These are phyloP conservation scores for Umimayanthus kanabou DNA, from an alignment of 92 coral and sea anemone genomes.

Conservation along the genomic window DNA sequence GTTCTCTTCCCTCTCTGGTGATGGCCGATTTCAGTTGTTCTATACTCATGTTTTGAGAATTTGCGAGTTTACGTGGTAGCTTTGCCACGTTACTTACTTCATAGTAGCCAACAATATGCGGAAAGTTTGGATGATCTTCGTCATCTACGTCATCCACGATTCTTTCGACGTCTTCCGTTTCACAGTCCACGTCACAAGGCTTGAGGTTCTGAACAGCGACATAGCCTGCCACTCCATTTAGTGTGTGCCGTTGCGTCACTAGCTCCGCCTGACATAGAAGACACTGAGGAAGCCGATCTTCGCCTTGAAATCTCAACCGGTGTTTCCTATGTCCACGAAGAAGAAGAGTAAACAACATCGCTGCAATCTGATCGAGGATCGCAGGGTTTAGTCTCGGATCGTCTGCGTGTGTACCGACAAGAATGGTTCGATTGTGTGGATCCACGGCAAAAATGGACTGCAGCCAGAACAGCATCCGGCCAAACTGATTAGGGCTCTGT, in stretches of 20 bases:
- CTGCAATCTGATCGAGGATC: neutral
- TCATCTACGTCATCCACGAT: neutral
- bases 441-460: constrained; percentile 17
- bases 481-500: constrained; percentile 4
- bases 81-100: constrained; percentile 5
- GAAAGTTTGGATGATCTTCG: neutral
- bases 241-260: neutral
- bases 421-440: constrained; percentile 9
- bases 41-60: constrained; percentile 4
- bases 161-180: neutral
- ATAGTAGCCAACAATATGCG: constrained; percentile 21
- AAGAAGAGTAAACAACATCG: constrained; percentile 5
- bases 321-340: neutral
- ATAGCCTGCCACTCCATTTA: constrained; percentile 21
- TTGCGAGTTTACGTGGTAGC: neutral
- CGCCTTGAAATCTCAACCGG: neutral
- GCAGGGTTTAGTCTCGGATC: constrained; percentile 8
- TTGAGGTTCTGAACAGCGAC: neutral
- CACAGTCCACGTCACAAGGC: neutral
- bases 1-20: neutral
- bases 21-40: constrained; percentile 16
- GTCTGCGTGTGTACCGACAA: constrained; percentile 22
- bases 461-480: constrained; percentile 11
- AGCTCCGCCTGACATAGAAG: neutral
- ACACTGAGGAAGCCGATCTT: constrained; percentile 18